A percentile compares a stretch with the other conserved stretches of the same genome.
Conservation (phyloP, 2,797 vertebrate genomes). For the Spheniscus humboldti region DNA sequence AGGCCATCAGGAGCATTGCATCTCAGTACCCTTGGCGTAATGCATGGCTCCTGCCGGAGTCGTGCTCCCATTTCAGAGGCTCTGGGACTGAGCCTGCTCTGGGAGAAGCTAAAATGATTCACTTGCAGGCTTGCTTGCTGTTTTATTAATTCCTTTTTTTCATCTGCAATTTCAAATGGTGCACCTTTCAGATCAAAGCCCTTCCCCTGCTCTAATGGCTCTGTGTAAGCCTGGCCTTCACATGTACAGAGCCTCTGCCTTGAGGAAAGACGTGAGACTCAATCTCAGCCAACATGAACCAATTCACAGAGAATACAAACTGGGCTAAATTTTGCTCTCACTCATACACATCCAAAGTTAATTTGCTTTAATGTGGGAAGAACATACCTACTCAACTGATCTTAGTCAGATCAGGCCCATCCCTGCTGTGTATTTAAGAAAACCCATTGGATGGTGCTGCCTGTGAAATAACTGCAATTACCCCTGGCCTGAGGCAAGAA, state of each 20-base stretch:
- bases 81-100: background rate
- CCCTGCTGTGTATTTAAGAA: background rate
- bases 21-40: fast-evolving
- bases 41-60: background rate
- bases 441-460: background rate
- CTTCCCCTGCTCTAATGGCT: background rate
- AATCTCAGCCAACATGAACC: background rate
- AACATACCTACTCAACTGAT: background rate
- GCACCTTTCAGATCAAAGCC: slow-evolving; percentile 49
- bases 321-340: background rate
- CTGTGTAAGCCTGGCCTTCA: background rate
- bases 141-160: background rate
- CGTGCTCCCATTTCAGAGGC: background rate
- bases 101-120: background rate
- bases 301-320: background rate
- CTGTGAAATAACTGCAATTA: background rate
- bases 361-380: slow-evolving; percentile 37
- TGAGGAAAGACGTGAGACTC: background rate
- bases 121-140: background rate
- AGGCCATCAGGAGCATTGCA: background rate
- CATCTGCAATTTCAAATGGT: background rate
- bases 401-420: background rate
- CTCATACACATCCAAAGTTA: background rate
- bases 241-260: background rate
- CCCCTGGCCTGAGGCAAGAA: background rate